These are phyloP conservation scores for Muntiacus reevesi DNA, from an alignment of 2,113 vertebrate species.

Conservation along the genomic window DNA sequence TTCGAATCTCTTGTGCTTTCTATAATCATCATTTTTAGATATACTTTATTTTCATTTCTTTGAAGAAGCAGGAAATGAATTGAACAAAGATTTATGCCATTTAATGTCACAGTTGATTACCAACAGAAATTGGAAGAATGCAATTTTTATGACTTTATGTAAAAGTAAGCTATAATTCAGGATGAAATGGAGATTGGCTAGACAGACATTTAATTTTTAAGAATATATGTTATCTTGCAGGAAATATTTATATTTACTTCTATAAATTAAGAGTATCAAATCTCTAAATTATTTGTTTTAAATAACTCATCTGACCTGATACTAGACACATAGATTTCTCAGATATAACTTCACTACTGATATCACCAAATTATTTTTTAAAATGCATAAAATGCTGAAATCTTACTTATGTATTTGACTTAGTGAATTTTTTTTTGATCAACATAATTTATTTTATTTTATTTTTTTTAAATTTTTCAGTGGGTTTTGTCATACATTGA, in stretches of 20 bases:
- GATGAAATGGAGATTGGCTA: slow-evolving; percentile 63
- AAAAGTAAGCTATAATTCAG: slow-evolving; percentile 80
- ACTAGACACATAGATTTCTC: slow-evolving; percentile 41
- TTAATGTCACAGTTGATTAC: slow-evolving; percentile 82
- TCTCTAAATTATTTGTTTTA: slow-evolving; percentile 72
- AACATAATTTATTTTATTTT: no score
- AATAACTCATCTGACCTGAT: slow-evolving; percentile 56
- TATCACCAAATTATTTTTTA: neutral
- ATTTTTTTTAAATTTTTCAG: no score
- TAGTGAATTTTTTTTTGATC: no score
- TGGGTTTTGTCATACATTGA: no score
- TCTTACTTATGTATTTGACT: neutral
- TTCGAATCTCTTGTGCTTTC: slow-evolving; percentile 36
- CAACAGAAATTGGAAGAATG: slow-evolving; percentile 79
- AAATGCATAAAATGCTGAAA: neutral
- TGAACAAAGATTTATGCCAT: slow-evolving; percentile 79
- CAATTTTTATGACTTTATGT: slow-evolving; percentile 82
- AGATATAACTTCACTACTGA: slow-evolving; percentile 46
- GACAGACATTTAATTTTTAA: slow-evolving; percentile 80
- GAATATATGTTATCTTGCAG: slow-evolving; percentile 53
- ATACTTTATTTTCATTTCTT: slow-evolving; percentile 75
- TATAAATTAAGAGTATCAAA: slow-evolving; percentile 59
- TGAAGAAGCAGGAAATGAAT: slow-evolving; percentile 74
- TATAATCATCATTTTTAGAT: slow-evolving; percentile 67
- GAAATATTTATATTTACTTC: slow-evolving; percentile 62